Evolutionary conservation across 2,888 invertebrate species (phyloP).

Genomic region (Pollenia labialis): DNA sequence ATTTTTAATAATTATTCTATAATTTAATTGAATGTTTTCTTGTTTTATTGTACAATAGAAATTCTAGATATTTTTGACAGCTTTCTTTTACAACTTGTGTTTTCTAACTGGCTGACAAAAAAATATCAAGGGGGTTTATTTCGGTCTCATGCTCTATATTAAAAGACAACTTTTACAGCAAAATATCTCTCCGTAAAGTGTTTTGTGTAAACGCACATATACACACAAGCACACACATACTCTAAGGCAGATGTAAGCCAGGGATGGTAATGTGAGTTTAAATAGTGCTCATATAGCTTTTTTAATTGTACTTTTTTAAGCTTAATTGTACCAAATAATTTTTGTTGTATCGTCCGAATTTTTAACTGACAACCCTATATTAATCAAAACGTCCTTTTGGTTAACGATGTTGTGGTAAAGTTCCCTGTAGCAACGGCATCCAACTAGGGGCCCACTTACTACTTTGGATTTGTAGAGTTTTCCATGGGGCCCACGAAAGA

Average conservation of each 20-base stretch:
- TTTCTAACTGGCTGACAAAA: conserved; percentile 62
- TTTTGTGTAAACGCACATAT: neutral
- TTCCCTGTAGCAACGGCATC: too few relatives aligned
- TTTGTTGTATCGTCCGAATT: too few relatives aligned
- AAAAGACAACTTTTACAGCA: conserved; percentile 26
- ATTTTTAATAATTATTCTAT: neutral
- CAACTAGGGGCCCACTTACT: too few relatives aligned
- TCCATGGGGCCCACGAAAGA: too few relatives aligned
- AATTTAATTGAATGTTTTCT: conserved; percentile 5
- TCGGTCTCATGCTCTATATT: conserved; percentile 51
- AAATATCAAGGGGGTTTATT: conserved; percentile 69
- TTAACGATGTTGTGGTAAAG: too few relatives aligned
- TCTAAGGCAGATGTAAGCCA: neutral
- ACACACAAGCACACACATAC: neutral
- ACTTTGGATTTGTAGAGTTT: too few relatives aligned
- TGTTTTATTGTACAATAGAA: conserved; percentile 16
- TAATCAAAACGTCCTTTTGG: too few relatives aligned
- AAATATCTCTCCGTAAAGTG: neutral
- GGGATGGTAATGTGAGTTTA: too few relatives aligned
- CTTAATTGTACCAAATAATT: too few relatives aligned
- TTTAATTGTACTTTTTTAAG: too few relatives aligned
- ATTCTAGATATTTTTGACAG: conserved; percentile 54
- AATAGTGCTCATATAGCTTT: too few relatives aligned
- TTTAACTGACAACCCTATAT: too few relatives aligned
- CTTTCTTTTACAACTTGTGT: conserved; percentile 63